Conservation (phyloP, 2,113 vertebrate genomes). For the Pteropus alecto region DNA sequence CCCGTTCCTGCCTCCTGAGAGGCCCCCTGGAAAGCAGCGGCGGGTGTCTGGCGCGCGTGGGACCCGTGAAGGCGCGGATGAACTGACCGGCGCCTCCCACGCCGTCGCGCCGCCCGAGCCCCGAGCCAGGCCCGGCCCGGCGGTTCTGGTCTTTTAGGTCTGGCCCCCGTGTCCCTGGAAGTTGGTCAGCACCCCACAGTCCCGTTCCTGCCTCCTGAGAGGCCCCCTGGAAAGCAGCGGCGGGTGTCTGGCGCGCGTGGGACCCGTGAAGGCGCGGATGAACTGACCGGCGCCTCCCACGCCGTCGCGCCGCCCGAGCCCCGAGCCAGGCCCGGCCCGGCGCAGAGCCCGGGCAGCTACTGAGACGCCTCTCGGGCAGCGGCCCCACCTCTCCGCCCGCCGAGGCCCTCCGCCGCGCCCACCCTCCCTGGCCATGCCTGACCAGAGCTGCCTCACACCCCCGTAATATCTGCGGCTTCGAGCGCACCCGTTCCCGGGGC, state of each 20-base stretch:
- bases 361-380: not conserved
- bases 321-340: not conserved
- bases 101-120: not conserved
- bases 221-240: not conserved
- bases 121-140: not conserved
- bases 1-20: not conserved
- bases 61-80: not conserved
- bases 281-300: constrained; percentile 13
- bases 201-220: not conserved
- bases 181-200: not conserved
- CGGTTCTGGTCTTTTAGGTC: not conserved
- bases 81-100: constrained; percentile 13
- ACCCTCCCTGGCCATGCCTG: not conserved
- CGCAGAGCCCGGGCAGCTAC: not conserved
- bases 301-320: not conserved
- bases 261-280: not conserved
- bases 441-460: not conserved
- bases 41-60: no score
- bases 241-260: no score
- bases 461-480: not conserved
- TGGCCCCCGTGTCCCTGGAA: not conserved
- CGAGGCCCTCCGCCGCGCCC: not conserved
- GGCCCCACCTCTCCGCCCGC: constrained; percentile 14
- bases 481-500: not conserved
- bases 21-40: not conserved